Evolutionary conservation across 2,888 invertebrate species (phyloP), one percentile per base, ranked within the genome.

Genomic region (Lithophane socia): DNA sequence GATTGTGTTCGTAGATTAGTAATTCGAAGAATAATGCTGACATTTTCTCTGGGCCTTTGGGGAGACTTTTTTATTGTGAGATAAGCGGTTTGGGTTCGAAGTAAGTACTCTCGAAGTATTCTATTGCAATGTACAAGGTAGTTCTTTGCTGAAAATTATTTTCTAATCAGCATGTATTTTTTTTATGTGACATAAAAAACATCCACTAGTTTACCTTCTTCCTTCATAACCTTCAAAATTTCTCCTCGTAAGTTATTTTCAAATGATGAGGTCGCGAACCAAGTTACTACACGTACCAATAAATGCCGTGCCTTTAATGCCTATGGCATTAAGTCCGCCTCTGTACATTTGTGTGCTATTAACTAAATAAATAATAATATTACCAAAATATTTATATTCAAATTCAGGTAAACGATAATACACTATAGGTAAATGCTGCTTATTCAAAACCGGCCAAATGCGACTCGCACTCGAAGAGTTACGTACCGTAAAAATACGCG

Each of bases 1-100:
- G 88, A 90, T 91, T 87, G 82, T 84, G 86, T 82, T 87, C 85
- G 73, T 68, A 86, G 88, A 86, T 88, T 87, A 86, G 87, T 85
- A 86, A 86, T 89, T 87, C 80, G 67, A 63, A 80, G 82, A 85
- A 85, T 89, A 87, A 86, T 81, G 86, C 90, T 88, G 85, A 89
- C 83, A 68, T 81, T 82, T 85, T 74, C 70, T 68, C 65, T 63
- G 42, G 61, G 44, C 72, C 70, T 68, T 63, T 63, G 42, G 61
- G 44, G 77, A 66, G 56, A 13, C 44, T 69, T 77, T 81, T 84
- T 82, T 81, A 78, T 77, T 78, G 63, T 67, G 37, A 64, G 84
- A 84, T 83, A 85, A 86, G 80, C 74, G 67, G 37, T 77, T 84
- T 73, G 70, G 68, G 68, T 85, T 77, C 61, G 42, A 65, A 64